Conservation (phyloP, 1,140 invertebrate species). For the Drosophila saltans region DNA sequence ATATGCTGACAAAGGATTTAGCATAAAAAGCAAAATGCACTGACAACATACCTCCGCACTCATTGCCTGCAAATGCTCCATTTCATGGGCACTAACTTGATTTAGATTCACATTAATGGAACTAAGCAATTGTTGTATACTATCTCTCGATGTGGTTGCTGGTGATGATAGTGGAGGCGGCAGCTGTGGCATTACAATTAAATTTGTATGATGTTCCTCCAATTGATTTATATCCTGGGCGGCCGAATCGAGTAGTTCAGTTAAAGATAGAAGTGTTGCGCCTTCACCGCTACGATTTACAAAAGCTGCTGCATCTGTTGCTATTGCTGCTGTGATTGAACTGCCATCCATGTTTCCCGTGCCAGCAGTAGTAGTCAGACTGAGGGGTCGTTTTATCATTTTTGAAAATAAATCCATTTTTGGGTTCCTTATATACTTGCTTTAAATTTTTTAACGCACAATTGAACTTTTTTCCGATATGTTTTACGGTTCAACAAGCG, state of each 20-base stretch:
- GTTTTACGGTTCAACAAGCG: constrained; percentile 50
- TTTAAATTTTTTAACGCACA: constrained; percentile 48
- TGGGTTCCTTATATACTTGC: not conserved
- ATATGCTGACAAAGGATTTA: not conserved
- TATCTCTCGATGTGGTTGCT: constrained; percentile 22
- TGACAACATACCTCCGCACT: constrained; percentile 62
- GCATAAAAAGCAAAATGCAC: no score
- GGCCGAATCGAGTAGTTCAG: constrained; percentile 45
- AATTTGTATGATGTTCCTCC: constrained; percentile 43
- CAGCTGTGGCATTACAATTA: constrained; percentile 12
- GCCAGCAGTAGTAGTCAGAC: constrained; percentile 15
- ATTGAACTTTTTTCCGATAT: constrained; percentile 40
- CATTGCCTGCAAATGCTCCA: constrained; percentile 73
- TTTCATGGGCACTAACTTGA: constrained; percentile 65
- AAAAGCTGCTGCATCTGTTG: not conserved
- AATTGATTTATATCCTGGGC: constrained; percentile 44
- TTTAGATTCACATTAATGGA: constrained; percentile 64
- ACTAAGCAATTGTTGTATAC: constrained; percentile 50
- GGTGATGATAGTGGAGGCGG: not conserved
- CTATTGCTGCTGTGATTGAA: constrained; percentile 3
- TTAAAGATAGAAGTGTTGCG: constrained; percentile 14
- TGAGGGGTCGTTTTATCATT: constrained; percentile 71
- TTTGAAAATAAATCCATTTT: constrained; percentile 76
- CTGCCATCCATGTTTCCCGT: not conserved
- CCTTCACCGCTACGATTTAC: not conserved